A percentile compares a stretch with the other conserved stretches of the same genome.
Evolutionary conservation across 2,113 vertebrate genomes (phyloP).

Genomic region (Oryzias javanicus): DNA sequence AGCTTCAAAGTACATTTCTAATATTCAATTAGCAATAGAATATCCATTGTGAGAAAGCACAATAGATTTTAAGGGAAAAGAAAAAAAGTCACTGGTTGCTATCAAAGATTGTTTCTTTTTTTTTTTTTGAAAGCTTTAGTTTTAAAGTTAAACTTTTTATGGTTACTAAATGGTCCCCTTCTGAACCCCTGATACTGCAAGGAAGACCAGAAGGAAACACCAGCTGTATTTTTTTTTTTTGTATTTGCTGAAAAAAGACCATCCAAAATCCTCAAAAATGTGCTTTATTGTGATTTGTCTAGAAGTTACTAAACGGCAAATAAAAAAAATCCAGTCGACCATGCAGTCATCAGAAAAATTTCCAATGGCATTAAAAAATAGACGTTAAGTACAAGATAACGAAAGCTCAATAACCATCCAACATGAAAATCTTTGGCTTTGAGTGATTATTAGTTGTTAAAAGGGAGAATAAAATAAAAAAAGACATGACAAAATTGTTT

Average conservation of each 20-base stretch:
- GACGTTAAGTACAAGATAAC: conserved; percentile 13
- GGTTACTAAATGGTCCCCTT: too few species aligned
- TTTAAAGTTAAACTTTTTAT: too few species aligned
- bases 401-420: conserved; percentile 18
- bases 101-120: too few species aligned
- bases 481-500: conserved; percentile 37
- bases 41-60: too few species aligned
- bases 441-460: conserved; percentile 9
- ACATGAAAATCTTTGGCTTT: conserved; percentile 52
- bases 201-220: too few species aligned
- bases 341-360: conserved; percentile 19
- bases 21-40: too few species aligned
- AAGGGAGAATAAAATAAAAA: background rate
- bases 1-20: too few species aligned
- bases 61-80: too few species aligned
- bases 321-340: conserved; percentile 45
- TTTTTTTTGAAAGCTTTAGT: too few species aligned
- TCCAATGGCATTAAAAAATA: conserved; percentile 12
- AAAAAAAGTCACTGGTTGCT: too few species aligned
- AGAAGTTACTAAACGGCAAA: conserved; percentile 49
- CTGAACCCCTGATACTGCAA: too few species aligned
- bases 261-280: conserved; percentile 58
- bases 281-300: conserved; percentile 76
- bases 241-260: conserved; percentile 28
- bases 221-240: too few species aligned